Conservation (phyloP, 2,797 vertebrate species). For the Muscicapa striata region DNA sequence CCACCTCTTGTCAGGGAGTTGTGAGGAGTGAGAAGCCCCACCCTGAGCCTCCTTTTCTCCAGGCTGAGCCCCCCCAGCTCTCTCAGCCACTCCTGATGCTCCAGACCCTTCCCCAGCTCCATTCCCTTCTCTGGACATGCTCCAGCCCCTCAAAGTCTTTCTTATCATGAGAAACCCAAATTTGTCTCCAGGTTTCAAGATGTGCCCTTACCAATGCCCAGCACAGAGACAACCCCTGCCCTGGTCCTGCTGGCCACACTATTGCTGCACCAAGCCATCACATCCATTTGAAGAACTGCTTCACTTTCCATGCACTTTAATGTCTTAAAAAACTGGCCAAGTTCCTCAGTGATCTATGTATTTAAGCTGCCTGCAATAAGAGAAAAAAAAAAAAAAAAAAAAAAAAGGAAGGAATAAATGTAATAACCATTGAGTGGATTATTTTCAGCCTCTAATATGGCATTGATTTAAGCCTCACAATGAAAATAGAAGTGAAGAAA, state of each 20-base stretch:
- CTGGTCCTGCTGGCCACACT: background rate
- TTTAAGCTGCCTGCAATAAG: background rate
- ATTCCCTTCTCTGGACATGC: rapidly evolving
- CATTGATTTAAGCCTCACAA: slow-evolving; percentile 52
- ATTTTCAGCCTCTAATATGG: slow-evolving; percentile 44
- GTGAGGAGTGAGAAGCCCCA: background rate
- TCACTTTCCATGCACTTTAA: background rate
- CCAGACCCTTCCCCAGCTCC: background rate
- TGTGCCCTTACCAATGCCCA: background rate
- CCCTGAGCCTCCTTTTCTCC: background rate
- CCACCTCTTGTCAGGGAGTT: background rate
- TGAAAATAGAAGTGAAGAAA: slow-evolving; percentile 39
- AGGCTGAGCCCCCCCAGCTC: background rate
- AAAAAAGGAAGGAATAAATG: background rate
- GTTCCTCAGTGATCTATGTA: background rate
- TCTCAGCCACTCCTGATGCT: background rate
- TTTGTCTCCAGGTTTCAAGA: background rate
- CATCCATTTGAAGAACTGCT: background rate
- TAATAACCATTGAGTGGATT: slow-evolving; percentile 36
- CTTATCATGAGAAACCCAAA: background rate
- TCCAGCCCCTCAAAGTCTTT: background rate
- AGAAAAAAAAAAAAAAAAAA: background rate
- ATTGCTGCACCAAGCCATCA: background rate
- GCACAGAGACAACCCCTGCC: background rate
- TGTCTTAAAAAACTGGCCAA: background rate